Evolutionary conservation across 2,797 vertebrate genomes (phyloP), one percentile per base, ranked within the genome.

Genomic region (Acropternis orthonyx): DNA sequence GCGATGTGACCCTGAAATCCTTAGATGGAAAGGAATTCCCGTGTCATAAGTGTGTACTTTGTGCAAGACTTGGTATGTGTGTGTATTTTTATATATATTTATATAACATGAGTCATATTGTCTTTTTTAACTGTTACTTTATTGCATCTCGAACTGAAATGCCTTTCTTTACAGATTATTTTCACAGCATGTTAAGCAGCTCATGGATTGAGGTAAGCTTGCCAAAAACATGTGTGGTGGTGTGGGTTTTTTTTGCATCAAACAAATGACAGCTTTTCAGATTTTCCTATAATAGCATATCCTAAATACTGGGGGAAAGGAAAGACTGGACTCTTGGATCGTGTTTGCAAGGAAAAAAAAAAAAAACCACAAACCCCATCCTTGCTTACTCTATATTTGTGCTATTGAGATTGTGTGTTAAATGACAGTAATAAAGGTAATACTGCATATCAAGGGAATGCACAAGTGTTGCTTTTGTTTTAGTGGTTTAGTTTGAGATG

Each of bases 41-140:
- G 2, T 99, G 99, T 96, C 99, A 99, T 97, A 99, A 99, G 96
- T 99, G 99, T 97, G 98, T 99, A 68, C 98, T 99, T 84, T 99
- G 99, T 98, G 99, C 99, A 83, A 98, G 99, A 97, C 98, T 99
- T 56, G 99, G 99, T 99, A 98, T 97, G 98, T 97, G 55, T 55
- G 62, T 39, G 24, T 63, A 76, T 85, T 85, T 86, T 3, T 63
- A 37, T 82, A 52, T 44, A 27, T 58, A 55, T 59, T 63, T 68
- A 52, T 80, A n/a, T 21, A 72, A 32, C 20, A 10, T 36, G 54
- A 82, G 27, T 83, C 15, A 4, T 54, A 54, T 65, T 86, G 39
- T 84, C 54, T 93, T 68, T 90, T 88, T 71, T 22, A 91, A 58
- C 24, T 68, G 62, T 32, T 49, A 48, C 77, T 95, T 94, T 76